A percentile compares a stretch with the other conserved stretches of the same genome.
Evolutionary conservation across 2,797 vertebrate species (phyloP).

Genomic region (Otus scops): DNA sequence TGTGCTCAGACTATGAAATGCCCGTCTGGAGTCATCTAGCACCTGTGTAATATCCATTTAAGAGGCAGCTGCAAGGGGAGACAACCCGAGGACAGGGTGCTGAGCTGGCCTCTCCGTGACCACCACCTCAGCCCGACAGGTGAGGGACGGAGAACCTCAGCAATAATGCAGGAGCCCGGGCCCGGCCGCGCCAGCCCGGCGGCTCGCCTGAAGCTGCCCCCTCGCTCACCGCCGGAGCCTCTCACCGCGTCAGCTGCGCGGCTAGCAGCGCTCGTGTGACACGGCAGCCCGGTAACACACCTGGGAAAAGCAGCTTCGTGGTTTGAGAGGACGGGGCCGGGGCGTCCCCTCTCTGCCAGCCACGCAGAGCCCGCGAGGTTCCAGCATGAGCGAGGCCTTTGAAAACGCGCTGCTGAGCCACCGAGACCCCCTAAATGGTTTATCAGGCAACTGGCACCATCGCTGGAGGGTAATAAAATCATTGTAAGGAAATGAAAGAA

Average conservation of each 20-base stretch:
- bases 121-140: constrained; percentile 36
- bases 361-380: neutral
- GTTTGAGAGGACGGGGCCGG: rapidly evolving
- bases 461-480: neutral
- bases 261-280: neutral
- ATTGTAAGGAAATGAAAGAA: neutral
- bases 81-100: neutral
- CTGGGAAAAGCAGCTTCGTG: neutral
- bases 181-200: neutral
- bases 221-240: neutral
- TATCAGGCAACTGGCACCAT: neutral
- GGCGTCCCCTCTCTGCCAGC: neutral
- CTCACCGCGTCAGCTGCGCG: neutral
- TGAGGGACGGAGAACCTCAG: constrained; percentile 18
- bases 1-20: neutral
- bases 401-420: neutral
- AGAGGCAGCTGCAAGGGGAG: neutral
- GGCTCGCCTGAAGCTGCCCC: neutral
- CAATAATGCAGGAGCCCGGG: constrained; percentile 67
- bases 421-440: neutral
- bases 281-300: rapidly evolving
- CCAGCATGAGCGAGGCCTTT: neutral
- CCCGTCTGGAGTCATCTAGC: neutral
- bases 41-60: neutral
- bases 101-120: constrained; percentile 23